Evolutionary conservation across 37 sponge, comb jelly and placozoan genomes (phyloP), one percentile per base, ranked within the genome.

Genomic region (Agelas oroides): DNA sequence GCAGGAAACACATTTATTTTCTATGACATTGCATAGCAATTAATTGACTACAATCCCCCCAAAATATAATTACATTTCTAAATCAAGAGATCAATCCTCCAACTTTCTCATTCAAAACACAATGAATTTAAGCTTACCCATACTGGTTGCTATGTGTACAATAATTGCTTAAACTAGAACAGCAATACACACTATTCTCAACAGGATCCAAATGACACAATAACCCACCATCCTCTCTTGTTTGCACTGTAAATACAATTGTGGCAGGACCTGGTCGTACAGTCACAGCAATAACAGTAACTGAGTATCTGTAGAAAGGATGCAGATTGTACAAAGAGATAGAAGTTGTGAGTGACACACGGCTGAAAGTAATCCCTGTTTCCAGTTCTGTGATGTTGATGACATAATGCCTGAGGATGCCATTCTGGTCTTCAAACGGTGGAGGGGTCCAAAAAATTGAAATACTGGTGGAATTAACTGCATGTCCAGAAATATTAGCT

Each of bases 221-320:
- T n/a, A 46, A 46, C 66, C 40, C 5, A 78, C 79, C 79, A 34
- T 61, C 79, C 35, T 78, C 79, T 12, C 20, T 24, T 35, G 79
- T 78, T 5, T 39, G 31, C 1, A 78, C 17, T 34, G 66, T 65
- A 8, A 46, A 46, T 8, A 8, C 46, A 3, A 46, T 8, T 46
- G 46, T 46, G 46, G 65, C 61, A 27, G 84, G 84, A 28, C 76
- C 76, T 8, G 25, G 14, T 25, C 25, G 66, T 24, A 75, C 76
- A 72, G 84, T 83, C 0, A 73, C 65, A 24, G 75, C 84, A 31
- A 75, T 20, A 13, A 83, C 66, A 8, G 65, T 59, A 8, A 39
- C 31, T 8, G 3, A 12, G 55, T 83, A 83, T 18, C 52, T 74
- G 55, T 83, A 83, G 63, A 63, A 74, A 46, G 84, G 84, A 21